Percentiles rank a stretch among this genome's conserved stretches.
Evolutionary conservation across 1,140 invertebrate genomes (phyloP).

Genomic region (Saccostrea glomerata): DNA sequence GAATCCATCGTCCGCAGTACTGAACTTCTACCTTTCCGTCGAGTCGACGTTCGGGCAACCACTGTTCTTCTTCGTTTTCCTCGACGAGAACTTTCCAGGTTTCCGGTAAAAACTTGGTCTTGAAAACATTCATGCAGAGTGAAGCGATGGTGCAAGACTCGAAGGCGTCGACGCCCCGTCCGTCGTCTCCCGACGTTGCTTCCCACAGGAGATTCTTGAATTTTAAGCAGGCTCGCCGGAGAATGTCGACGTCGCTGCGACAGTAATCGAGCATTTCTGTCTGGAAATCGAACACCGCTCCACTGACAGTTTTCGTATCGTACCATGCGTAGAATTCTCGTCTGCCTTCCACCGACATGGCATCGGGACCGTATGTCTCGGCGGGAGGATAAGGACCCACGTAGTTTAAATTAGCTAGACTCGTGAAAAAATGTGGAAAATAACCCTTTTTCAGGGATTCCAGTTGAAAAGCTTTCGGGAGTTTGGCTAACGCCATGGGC

Average conservation of each 20-base stretch:
- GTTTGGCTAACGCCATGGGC: constrained; percentile 47
- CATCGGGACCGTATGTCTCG: constrained; percentile 39
- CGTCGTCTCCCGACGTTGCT: background rate
- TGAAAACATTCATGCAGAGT: constrained; percentile 55
- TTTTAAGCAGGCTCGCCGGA: too few species aligned
- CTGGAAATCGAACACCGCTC: constrained; percentile 50
- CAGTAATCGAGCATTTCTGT: constrained; percentile 53
- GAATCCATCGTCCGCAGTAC: background rate
- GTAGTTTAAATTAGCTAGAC: constrained; percentile 41
- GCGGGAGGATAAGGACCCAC: constrained; percentile 40
- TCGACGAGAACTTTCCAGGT: constrained; percentile 41
- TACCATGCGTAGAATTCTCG: constrained; percentile 53
- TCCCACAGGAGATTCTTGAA: constrained; percentile 44
- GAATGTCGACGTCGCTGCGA: too few species aligned
- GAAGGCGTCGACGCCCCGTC: constrained; percentile 49
- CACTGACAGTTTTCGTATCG: constrained; percentile 16
- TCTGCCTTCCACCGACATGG: constrained; percentile 37
- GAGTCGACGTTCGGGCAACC: background rate
- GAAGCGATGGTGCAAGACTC: constrained; percentile 55
- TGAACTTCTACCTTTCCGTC: constrained; percentile 14
- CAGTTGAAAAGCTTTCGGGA: constrained; percentile 53
- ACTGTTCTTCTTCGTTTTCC: constrained; percentile 13
- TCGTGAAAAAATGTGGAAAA: constrained; percentile 57
- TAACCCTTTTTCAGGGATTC: constrained; percentile 50
- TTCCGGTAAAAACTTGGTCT: constrained; percentile 53